phyloP scores from a whole-genome alignment of 2,888 invertebrate species.

The Dryocosmus kuriphilus region DNA sequence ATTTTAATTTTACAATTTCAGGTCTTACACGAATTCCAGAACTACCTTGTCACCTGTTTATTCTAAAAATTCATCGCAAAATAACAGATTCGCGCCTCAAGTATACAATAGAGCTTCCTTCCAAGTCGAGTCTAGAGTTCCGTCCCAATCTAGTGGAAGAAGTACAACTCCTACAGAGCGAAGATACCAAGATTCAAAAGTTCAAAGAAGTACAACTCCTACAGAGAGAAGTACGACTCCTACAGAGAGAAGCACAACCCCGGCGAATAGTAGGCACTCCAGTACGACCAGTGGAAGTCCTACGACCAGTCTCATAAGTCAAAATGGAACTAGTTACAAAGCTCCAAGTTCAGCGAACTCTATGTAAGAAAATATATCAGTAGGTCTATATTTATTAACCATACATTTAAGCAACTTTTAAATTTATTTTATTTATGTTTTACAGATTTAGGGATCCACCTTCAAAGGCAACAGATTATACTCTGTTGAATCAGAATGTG shows the following conservation, averaged over 20 bases:
- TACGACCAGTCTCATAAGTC: too few relatives aligned
- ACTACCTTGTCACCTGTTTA: neutral
- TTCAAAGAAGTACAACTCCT: too few relatives aligned
- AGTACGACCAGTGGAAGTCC: neutral
- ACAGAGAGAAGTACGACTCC: too few relatives aligned
- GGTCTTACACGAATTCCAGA: neutral
- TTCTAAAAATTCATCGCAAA: neutral
- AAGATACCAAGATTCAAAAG: too few relatives aligned
- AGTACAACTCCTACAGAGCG: neutral
- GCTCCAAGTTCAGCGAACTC: neutral
- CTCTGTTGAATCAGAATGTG: too few relatives aligned
- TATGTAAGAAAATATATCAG: neutral
- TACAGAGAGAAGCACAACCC: too few relatives aligned
- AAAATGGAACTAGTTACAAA: neutral
- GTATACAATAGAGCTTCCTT: neutral
- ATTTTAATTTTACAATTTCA: neutral
- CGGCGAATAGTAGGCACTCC: neutral
- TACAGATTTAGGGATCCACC: neutral
- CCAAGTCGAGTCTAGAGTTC: neutral
- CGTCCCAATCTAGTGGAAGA: neutral
- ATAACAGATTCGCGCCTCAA: neutral
- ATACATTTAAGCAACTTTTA: neutral
- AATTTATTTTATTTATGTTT: neutral
- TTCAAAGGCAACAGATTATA: neutral
- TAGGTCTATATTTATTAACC: neutral